phyloP scores from a whole-genome alignment of 2,113 vertebrate species.

The Diadophis punctatus region DNA sequence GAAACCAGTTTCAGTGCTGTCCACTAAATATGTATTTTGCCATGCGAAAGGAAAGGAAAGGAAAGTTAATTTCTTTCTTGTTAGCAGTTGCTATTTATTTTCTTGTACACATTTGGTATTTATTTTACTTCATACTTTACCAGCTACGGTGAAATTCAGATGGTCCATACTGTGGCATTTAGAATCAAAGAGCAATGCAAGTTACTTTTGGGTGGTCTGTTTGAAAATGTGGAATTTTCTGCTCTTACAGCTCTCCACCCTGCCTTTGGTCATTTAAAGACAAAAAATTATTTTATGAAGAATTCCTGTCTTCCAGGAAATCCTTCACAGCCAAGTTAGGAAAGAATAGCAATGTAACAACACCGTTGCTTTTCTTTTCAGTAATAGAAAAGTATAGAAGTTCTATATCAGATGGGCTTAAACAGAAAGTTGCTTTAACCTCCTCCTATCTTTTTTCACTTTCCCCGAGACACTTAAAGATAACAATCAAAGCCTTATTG shows the following conservation, averaged over 20 bases:
- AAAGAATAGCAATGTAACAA: conserved; percentile 17
- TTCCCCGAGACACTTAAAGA: conserved; percentile 29
- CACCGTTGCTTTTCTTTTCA: conserved; percentile 27
- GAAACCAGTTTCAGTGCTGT: neutral
- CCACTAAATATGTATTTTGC: neutral
- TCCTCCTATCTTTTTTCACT: conserved; percentile 40
- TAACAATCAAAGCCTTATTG: conserved; percentile 42
- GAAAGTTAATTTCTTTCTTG: neutral
- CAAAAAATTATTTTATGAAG: conserved; percentile 37
- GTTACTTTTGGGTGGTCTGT: conserved; percentile 43
- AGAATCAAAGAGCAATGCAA: conserved; percentile 16
- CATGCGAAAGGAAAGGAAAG: conserved; percentile 1
- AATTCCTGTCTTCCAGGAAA: neutral
- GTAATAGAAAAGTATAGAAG: conserved; percentile 18
- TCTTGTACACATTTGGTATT: neutral
- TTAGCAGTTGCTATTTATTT: conserved; percentile 2
- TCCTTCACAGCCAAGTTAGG: conserved; percentile 12
- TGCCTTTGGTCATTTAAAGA: neutral
- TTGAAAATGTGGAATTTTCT: conserved; percentile 37
- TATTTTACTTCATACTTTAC: conserved; percentile 5
- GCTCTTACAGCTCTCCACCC: conserved; percentile 27
- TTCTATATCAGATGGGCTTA: conserved; percentile 25
- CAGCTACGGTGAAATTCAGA: conserved; percentile 27
- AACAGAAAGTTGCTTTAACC: conserved; percentile 31
- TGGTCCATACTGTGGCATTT: conserved; percentile 14